phyloP scores from a whole-genome alignment of 2,888 invertebrate genomes.

The Lepidonotus clava region DNA sequence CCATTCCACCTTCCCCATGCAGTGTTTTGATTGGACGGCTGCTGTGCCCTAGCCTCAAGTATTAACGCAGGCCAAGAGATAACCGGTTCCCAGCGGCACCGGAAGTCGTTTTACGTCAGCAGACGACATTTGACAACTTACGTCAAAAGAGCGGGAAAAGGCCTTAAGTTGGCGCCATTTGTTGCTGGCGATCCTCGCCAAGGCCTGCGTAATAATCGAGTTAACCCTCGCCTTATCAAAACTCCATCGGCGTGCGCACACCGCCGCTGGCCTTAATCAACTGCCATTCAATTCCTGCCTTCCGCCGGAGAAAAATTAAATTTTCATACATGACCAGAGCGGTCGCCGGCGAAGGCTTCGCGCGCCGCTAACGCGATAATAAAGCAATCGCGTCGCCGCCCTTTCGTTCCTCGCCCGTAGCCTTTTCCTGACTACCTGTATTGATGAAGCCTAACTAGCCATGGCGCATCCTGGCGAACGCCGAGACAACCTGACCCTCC shows the following conservation, averaged over 20 bases:
- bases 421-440: background rate
- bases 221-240: conserved; percentile 23
- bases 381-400: background rate
- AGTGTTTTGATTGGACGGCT: no score
- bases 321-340: background rate
- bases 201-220: no score
- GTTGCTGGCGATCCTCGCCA: no score
- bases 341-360: background rate
- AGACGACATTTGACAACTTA: background rate
- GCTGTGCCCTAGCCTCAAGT: no score
- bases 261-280: background rate
- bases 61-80: no score
- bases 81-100: conserved; percentile 1
- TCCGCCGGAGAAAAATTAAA: background rate
- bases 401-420: background rate
- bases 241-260: background rate
- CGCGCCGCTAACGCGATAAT: background rate
- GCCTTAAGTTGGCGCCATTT: background rate
- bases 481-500: background rate
- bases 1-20: no score
- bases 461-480: background rate
- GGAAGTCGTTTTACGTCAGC: background rate
- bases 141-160: background rate
- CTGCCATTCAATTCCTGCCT: conserved; percentile 4
- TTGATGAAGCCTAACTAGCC: background rate